Conservation (phyloP, 2,888 invertebrate genomes). For the Electrophaes corylata region DNA sequence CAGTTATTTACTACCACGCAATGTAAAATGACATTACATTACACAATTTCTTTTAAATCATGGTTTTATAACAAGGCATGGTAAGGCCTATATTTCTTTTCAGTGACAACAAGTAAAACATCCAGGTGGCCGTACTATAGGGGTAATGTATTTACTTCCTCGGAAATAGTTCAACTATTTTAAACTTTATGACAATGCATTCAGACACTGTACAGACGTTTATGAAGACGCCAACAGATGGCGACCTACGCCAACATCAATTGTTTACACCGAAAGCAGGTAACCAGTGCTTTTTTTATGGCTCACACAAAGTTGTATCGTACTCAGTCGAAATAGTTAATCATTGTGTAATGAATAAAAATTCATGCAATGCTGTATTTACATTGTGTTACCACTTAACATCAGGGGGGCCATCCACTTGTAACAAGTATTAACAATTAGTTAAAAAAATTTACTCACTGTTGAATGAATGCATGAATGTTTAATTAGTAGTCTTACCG, state of each 20-base stretch:
- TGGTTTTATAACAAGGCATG: not conserved
- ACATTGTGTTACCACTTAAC: too few relatives aligned
- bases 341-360: too few relatives aligned
- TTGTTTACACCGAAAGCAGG: constrained; percentile 5
- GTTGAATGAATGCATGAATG: too few relatives aligned
- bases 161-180: constrained; percentile 28
- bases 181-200: constrained; percentile 37
- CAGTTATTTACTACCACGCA: too few relatives aligned
- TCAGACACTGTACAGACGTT: constrained; percentile 39
- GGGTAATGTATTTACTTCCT: constrained; percentile 24
- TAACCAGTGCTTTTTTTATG: not conserved
- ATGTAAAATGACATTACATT: too few relatives aligned
- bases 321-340: too few relatives aligned
- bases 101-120: not conserved
- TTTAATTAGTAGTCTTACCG: too few relatives aligned
- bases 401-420: too few relatives aligned
- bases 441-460: too few relatives aligned
- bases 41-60: not conserved
- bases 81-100: not conserved
- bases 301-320: not conserved
- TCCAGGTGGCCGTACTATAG: constrained; percentile 23
- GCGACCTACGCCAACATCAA: constrained; percentile 40
- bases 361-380: too few relatives aligned
- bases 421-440: too few relatives aligned
- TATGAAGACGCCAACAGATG: constrained; percentile 31